Percentiles rank a stretch among this genome's conserved stretches.
These are phyloP conservation scores for Harlomillsia oculata DNA, from an alignment of 1,140 invertebrate genomes.

Conservation along the genomic window DNA sequence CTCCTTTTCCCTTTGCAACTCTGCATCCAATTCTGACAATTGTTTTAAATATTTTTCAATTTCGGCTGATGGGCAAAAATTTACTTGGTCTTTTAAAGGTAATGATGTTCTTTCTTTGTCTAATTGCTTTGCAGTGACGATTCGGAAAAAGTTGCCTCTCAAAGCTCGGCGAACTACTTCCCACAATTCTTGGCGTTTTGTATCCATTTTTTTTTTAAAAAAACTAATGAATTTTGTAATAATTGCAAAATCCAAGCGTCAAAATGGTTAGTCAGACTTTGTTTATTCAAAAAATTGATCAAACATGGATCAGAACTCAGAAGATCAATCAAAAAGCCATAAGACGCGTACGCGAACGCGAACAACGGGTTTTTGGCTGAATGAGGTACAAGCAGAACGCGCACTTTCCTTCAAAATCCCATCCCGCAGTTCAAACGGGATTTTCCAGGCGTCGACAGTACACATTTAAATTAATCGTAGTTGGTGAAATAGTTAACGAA, in stretches of 20 bases:
- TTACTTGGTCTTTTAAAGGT: neutral
- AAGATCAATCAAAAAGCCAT: neutral
- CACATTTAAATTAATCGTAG: no score
- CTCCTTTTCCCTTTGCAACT: neutral
- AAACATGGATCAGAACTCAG: neutral
- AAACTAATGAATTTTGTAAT: neutral
- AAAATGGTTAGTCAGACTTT: neutral
- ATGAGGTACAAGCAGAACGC: neutral
- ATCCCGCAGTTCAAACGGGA: no score
- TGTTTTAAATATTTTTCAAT: neutral
- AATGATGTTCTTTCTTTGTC: neutral
- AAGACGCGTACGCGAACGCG: neutral
- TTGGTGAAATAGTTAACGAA: no score
- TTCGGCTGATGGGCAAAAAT: neutral
- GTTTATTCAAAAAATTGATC: neutral
- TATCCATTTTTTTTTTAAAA: neutral
- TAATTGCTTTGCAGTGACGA: neutral
- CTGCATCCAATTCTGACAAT: neutral
- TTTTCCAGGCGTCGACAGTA: no score
- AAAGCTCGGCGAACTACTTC: neutral
- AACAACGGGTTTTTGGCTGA: neutral
- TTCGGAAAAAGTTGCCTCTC: neutral
- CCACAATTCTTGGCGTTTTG: neutral
- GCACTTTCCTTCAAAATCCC: no score
- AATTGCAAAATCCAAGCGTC: no score